Evolutionary conservation across 2,113 vertebrate genomes (phyloP).

Genomic region (Leptodactylus fuscus): DNA sequence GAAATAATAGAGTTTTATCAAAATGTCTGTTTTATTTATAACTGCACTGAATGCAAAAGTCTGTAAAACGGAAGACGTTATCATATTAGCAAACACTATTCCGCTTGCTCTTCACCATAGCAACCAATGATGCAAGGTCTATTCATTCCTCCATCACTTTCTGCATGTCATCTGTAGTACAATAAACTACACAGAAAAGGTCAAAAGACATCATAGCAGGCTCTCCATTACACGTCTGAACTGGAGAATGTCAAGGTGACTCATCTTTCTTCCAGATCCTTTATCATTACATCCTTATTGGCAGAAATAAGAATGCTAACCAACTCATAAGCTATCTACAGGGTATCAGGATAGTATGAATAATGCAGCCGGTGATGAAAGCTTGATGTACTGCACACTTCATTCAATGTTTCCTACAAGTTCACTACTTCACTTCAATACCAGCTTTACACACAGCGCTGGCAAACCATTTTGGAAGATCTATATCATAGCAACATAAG

Average conservation of each 20-base stretch:
- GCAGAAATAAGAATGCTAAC: slow-evolving; percentile 58
- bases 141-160: slow-evolving; percentile 68
- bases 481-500: neutral
- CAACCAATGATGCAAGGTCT: slow-evolving; percentile 70
- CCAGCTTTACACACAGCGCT: neutral
- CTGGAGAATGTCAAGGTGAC: slow-evolving; percentile 72
- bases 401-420: slow-evolving; percentile 28
- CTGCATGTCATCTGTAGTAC: slow-evolving; percentile 66
- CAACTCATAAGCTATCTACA: slow-evolving; percentile 55
- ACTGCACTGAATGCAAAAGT: neutral
- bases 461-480: neutral
- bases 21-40: neutral
- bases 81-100: slow-evolving; percentile 29
- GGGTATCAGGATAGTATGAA: slow-evolving; percentile 61
- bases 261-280: slow-evolving; percentile 68
- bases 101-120: slow-evolving; percentile 70
- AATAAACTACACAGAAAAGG: slow-evolving; percentile 74
- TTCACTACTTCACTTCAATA: neutral
- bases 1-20: neutral
- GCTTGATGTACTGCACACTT: neutral
- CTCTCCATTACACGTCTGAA: slow-evolving; percentile 66
- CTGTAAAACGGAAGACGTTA: neutral
- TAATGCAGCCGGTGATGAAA: slow-evolving; percentile 25
- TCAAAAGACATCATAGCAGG: slow-evolving; percentile 70
- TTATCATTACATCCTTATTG: slow-evolving; percentile 66